phyloP scores from a whole-genome alignment of 2,797 vertebrate genomes.

The Sarcophilus harrisii region DNA sequence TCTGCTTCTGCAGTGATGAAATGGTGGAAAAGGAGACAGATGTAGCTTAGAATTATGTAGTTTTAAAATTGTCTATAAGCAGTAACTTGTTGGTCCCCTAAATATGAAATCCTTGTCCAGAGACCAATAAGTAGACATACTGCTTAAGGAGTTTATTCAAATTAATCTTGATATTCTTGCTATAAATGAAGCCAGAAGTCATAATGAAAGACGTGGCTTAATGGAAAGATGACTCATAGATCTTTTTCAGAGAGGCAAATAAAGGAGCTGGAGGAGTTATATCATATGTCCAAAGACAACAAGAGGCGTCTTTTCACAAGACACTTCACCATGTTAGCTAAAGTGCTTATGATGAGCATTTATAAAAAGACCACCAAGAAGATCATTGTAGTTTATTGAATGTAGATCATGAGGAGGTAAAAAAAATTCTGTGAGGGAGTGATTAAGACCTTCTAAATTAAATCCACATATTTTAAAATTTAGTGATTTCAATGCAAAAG shows the following conservation, averaged over 20 bases:
- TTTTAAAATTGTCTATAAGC: background rate
- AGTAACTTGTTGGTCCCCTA: background rate
- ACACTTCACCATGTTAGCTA: background rate
- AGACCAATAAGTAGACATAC: background rate
- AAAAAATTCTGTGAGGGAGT: background rate
- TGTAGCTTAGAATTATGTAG: background rate
- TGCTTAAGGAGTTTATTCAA: background rate
- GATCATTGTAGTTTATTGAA: background rate
- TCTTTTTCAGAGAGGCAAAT: background rate
- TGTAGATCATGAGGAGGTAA: background rate
- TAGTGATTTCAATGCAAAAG: background rate
- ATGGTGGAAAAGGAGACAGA: background rate
- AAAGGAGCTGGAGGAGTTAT: background rate
- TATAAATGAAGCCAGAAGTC: background rate
- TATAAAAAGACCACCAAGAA: background rate
- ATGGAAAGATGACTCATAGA: background rate
- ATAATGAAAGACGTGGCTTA: background rate
- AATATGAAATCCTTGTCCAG: background rate
- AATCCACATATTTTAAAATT: background rate
- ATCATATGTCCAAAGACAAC: constrained; percentile 1
- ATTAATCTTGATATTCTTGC: background rate
- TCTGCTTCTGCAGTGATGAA: background rate
- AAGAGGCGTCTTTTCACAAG: background rate
- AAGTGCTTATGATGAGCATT: background rate
- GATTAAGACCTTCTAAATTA: background rate